Evolutionary conservation across 2,797 vertebrate genomes (phyloP).

Genomic region (Steatocranus sp.): DNA sequence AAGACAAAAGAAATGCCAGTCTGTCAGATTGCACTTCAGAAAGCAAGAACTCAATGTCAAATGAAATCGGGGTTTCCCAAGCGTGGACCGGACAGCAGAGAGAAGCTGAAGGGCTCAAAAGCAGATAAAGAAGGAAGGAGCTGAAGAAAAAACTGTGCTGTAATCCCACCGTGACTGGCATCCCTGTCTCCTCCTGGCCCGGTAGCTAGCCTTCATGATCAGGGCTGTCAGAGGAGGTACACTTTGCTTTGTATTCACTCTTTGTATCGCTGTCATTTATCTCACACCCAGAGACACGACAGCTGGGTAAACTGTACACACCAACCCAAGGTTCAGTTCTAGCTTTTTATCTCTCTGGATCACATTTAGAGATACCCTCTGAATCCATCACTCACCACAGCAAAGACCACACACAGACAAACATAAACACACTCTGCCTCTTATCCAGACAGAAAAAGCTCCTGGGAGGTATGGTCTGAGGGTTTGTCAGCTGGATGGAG

Average conservation of each 20-base stretch:
- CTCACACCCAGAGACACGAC: constrained; percentile 15
- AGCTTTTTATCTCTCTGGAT: background rate
- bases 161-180: constrained; percentile 9
- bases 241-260: background rate
- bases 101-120: background rate
- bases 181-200: background rate
- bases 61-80: background rate
- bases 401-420: background rate
- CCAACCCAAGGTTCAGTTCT: background rate
- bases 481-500: constrained; percentile 15
- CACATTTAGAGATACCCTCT: background rate
- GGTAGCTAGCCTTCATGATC: background rate
- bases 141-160: background rate
- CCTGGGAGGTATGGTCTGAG: background rate
- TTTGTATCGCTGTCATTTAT: constrained; percentile 27
- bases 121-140: background rate
- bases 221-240: background rate
- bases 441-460: background rate
- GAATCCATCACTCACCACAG: constrained; percentile 9
- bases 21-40: background rate
- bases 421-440: background rate
- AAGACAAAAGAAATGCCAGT: background rate
- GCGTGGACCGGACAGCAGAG: background rate
- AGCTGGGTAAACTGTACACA: constrained; percentile 48
- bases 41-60: background rate